Conservation (phyloP, 2,113 vertebrate genomes). For the Saguinus imperator region DNA sequence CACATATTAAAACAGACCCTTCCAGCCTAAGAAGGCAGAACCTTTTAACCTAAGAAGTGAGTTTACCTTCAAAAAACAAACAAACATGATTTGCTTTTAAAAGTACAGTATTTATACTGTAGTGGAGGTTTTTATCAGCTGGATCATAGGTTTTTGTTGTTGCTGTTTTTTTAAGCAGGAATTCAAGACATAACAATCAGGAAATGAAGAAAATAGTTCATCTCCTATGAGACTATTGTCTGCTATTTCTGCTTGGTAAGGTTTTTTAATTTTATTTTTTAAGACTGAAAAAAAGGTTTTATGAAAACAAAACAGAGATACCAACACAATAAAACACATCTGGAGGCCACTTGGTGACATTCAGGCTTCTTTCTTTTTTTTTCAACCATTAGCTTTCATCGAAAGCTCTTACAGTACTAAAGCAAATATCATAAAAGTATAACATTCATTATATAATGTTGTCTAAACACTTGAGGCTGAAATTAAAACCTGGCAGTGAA, state of each 20-base stretch:
- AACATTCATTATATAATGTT: constrained; percentile 6
- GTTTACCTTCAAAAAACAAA: constrained; percentile 32
- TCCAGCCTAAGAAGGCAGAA: background rate
- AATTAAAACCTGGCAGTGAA: constrained; percentile 21
- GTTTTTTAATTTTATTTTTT: background rate
- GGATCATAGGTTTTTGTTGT: background rate
- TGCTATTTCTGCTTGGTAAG: constrained; percentile 49
- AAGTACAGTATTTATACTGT: background rate
- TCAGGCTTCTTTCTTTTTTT: background rate
- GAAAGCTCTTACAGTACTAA: background rate
- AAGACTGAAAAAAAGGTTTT: constrained; percentile 33
- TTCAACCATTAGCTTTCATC: background rate
- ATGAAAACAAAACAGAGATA: constrained; percentile 55
- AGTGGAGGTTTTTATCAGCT: background rate
- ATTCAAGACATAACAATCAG: constrained; percentile 47
- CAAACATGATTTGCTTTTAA: background rate
- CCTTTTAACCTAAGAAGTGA: background rate
- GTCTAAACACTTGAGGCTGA: constrained; percentile 42
- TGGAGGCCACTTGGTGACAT: constrained; percentile 18
- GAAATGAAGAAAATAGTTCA: constrained; percentile 43
- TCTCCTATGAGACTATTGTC: background rate
- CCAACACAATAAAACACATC: constrained; percentile 33
- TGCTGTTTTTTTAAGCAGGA: background rate
- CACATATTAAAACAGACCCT: background rate
- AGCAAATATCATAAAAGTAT: background rate